phyloP scores from a whole-genome alignment of 1,140 invertebrate genomes.

The Aphaenogaster ashmeadi region DNA sequence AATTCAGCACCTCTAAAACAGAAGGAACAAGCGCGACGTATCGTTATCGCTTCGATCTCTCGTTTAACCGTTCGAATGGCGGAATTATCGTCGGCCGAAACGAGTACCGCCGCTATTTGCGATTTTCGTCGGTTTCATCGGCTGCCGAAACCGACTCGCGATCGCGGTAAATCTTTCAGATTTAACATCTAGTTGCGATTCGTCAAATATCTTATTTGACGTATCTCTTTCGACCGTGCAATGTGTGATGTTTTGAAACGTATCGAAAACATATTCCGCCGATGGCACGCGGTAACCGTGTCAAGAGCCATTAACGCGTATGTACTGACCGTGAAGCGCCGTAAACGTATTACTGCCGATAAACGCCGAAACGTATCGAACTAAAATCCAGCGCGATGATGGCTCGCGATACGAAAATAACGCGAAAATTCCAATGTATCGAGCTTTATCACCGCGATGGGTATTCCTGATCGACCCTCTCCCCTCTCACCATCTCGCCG shows the following conservation, averaged over 20 bases:
- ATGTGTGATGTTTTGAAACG: slow-evolving; percentile 33
- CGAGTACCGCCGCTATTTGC: not conserved
- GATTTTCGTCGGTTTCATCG: not conserved
- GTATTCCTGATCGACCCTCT: not conserved
- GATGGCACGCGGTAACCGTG: slow-evolving; percentile 21
- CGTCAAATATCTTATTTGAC: slow-evolving; percentile 7
- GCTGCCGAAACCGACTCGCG: not conserved
- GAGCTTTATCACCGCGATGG: slow-evolving; percentile 32
- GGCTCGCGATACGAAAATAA: slow-evolving; percentile 46
- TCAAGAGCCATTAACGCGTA: slow-evolving; percentile 32
- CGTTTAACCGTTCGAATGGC: slow-evolving; percentile 19
- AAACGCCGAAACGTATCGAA: slow-evolving; percentile 48
- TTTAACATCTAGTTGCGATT: not conserved
- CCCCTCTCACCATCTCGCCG: not conserved
- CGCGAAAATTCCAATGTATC: slow-evolving; percentile 38
- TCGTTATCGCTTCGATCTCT: slow-evolving; percentile 31
- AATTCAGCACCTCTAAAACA: slow-evolving; percentile 13
- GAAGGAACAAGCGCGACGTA: not conserved
- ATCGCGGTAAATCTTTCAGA: not conserved
- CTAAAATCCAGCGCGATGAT: slow-evolving; percentile 51
- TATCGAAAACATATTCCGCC: slow-evolving; percentile 28
- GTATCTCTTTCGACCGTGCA: not conserved
- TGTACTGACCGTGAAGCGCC: slow-evolving; percentile 20
- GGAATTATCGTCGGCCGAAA: not conserved
- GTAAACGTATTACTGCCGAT: slow-evolving; percentile 47